Conservation (phyloP, 2,113 vertebrate genomes). For the Myrmophylax atrothorax region DNA sequence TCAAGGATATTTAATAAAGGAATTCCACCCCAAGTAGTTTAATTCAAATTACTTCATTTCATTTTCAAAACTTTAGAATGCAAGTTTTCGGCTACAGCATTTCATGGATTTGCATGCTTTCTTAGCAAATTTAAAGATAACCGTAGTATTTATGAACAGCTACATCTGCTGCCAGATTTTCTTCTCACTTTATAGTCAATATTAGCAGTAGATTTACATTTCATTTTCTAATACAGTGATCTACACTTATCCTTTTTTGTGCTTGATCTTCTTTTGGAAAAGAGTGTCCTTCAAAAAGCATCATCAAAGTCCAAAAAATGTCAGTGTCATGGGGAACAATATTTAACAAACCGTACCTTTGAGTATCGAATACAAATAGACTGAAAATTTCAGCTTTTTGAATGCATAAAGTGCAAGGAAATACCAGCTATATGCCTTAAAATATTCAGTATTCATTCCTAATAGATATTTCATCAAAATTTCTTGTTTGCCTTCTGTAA, state of each 20-base stretch:
- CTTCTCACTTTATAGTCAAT: background rate
- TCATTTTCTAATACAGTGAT: background rate
- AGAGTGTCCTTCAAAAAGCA: background rate
- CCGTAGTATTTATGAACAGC: background rate
- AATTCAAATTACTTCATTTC: background rate
- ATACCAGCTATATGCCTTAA: background rate
- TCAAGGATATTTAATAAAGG: background rate
- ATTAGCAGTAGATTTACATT: background rate
- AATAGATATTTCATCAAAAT: background rate
- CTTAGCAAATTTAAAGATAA: background rate
- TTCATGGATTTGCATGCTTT: background rate
- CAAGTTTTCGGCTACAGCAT: background rate
- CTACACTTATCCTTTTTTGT: background rate
- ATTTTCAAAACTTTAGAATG: background rate
- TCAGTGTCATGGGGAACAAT: background rate
- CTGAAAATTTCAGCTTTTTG: background rate
- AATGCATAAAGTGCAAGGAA: background rate
- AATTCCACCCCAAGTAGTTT: background rate
- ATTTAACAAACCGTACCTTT: background rate
- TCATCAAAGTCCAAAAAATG: conserved; percentile 2
- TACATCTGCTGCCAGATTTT: background rate
- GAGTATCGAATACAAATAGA: background rate
- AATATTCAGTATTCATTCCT: background rate
- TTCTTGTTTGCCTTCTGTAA: background rate
- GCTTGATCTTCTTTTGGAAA: background rate